A percentile compares a stretch with the other conserved stretches of the same genome.
Evolutionary conservation across 1,140 invertebrate genomes (phyloP).

Genomic region (Drosophila kikkawai): DNA sequence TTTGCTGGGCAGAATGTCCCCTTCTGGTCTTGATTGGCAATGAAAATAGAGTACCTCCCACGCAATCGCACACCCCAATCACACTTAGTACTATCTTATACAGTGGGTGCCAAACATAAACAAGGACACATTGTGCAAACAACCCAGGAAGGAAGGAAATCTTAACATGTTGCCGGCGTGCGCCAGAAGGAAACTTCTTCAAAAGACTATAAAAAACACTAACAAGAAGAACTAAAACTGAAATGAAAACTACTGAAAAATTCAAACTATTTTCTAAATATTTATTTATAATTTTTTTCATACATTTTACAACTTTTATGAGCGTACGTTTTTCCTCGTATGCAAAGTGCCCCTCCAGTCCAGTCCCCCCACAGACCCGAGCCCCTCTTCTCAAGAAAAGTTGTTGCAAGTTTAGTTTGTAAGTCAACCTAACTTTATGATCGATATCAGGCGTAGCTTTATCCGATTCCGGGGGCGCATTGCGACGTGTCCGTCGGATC

Average conservation of each 20-base stretch:
- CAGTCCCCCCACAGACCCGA: background rate
- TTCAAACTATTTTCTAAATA: constrained; percentile 79
- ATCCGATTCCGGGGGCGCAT: constrained; percentile 46
- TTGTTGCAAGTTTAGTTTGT: constrained; percentile 74
- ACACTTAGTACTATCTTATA: constrained; percentile 17
- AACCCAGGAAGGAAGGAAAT: constrained; percentile 44
- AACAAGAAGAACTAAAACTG: constrained; percentile 44
- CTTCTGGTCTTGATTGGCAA: constrained; percentile 40
- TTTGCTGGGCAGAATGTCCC: constrained; percentile 22
- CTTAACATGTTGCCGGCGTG: constrained; percentile 40
- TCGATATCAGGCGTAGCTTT: constrained; percentile 78
- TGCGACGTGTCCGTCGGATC: constrained; percentile 39
- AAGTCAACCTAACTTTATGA: constrained; percentile 61
- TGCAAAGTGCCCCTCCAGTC: constrained; percentile 14
- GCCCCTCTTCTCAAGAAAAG: constrained; percentile 39
- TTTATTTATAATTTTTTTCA: constrained; percentile 79
- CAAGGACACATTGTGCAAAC: constrained; percentile 36
- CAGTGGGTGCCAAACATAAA: constrained; percentile 75
- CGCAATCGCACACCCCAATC: constrained; percentile 29
- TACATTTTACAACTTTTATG: constrained; percentile 65
- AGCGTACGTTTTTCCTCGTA: constrained; percentile 53
- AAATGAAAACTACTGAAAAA: constrained; percentile 41
- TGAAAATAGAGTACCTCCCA: constrained; percentile 56
- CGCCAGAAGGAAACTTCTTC: constrained; percentile 71
- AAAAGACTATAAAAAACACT: constrained; percentile 70